Evolutionary conservation across 2,797 vertebrate genomes (phyloP).

Genomic region (Lepus oiostolus): DNA sequence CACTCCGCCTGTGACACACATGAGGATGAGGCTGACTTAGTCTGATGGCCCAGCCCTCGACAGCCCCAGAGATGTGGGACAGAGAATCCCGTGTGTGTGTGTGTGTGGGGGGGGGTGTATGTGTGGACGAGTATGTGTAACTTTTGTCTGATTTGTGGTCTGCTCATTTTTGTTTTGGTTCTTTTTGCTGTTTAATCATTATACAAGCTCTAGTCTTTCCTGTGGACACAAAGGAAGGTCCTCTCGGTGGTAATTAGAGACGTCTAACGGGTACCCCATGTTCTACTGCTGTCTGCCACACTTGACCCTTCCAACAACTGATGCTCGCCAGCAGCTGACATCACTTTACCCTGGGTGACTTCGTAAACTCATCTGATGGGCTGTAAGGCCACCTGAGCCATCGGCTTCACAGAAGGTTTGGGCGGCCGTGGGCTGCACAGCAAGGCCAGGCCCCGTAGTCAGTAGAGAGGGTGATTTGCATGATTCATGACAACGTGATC

Average conservation of each 20-base stretch:
- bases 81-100: rapidly evolving
- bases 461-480: background rate
- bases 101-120: too few species aligned
- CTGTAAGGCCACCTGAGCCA: slow-evolving; percentile 71
- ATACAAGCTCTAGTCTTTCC: slow-evolving; percentile 67
- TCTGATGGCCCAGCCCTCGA: rapidly evolving
- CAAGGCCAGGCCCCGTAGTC: background rate
- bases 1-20: background rate
- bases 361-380: slow-evolving; percentile 85
- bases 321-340: slow-evolving; percentile 82
- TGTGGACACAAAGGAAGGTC: slow-evolving; percentile 80
- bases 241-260: slow-evolving; percentile 82
- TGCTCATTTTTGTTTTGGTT: slow-evolving; percentile 51
- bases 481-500: background rate
- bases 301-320: slow-evolving; percentile 83
- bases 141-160: background rate
- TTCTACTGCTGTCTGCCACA: slow-evolving; percentile 81
- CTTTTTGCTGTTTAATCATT: slow-evolving; percentile 75
- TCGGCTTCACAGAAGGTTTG: slow-evolving; percentile 73
- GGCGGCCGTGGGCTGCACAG: slow-evolving; percentile 66
- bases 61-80: rapidly evolving
- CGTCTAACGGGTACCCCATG: slow-evolving; percentile 82
- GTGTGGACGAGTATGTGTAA: background rate
- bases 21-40: rapidly evolving
- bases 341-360: slow-evolving; percentile 83